Evolutionary conservation across 2,113 vertebrate species (phyloP).

Genomic region (Reinhardtius hippoglossoides): DNA sequence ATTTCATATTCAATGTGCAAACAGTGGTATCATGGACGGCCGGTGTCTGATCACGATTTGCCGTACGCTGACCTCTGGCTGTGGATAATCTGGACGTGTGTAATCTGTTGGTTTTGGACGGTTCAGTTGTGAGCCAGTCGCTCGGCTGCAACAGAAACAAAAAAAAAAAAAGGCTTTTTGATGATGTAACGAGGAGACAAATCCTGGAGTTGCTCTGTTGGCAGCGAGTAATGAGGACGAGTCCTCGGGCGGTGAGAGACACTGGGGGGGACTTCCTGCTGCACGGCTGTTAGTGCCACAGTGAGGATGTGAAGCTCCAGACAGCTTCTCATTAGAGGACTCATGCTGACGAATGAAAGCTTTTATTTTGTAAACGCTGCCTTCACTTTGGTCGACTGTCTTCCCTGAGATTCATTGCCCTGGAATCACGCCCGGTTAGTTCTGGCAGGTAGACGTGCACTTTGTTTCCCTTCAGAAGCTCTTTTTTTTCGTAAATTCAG

Average conservation of each 20-base stretch:
- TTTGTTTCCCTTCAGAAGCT: too few species aligned
- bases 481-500: too few species aligned
- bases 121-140: slow-evolving; percentile 45
- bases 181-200: slow-evolving; percentile 60
- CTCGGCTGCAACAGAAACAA: neutral
- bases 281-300: slow-evolving; percentile 10
- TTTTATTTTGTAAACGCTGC: slow-evolving; percentile 35
- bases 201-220: slow-evolving; percentile 47
- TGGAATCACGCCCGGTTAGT: too few species aligned
- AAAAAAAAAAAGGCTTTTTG: slow-evolving; percentile 10
- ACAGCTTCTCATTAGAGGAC: slow-evolving; percentile 9
- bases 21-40: neutral
- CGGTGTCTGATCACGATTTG: slow-evolving; percentile 8
- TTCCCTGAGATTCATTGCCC: neutral
- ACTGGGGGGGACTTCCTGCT: slow-evolving; percentile 42
- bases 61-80: slow-evolving; percentile 30
- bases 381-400: neutral
- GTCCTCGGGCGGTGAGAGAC: slow-evolving; percentile 14
- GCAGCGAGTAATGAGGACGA: slow-evolving; percentile 13
- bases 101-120: slow-evolving; percentile 65
- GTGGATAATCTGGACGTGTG: slow-evolving; percentile 48
- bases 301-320: slow-evolving; percentile 28
- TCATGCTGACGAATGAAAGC: slow-evolving; percentile 39
- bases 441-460: neutral
- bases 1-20: too few species aligned